Conservation (phyloP, 1,140 invertebrate species). For the Drosophila ercepeae region DNA sequence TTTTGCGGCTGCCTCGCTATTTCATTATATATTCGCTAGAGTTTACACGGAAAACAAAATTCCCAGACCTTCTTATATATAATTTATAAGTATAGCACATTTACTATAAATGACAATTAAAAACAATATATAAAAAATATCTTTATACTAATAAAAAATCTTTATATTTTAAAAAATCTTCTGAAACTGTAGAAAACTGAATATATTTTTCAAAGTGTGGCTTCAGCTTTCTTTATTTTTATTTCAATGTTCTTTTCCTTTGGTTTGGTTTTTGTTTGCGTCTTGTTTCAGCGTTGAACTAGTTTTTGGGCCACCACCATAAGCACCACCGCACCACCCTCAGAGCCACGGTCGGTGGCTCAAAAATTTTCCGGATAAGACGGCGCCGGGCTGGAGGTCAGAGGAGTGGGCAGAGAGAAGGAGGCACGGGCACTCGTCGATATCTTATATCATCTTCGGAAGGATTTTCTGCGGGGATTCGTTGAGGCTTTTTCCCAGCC, state of each 20-base stretch:
- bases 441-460: constrained; percentile 42
- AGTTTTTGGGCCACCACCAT: constrained; percentile 49
- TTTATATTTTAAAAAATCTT: no score
- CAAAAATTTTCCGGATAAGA: constrained; percentile 22
- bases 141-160: no score
- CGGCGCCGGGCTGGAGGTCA: not conserved
- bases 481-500: not conserved
- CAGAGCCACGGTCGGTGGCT: constrained; percentile 15
- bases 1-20: constrained; percentile 41
- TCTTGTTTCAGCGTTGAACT: constrained; percentile 61
- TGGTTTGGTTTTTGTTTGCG: constrained; percentile 33
- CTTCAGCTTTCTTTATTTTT: constrained; percentile 35
- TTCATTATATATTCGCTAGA: constrained; percentile 51
- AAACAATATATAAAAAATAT: no score
- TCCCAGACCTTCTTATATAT: not conserved
- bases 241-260: constrained; percentile 17
- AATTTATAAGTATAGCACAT: no score
- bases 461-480: constrained; percentile 11
- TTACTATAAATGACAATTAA: no score
- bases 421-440: not conserved
- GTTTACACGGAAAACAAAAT: not conserved
- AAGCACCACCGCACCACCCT: not conserved
- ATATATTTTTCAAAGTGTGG: not conserved
- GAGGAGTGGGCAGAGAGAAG: not conserved
- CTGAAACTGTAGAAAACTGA: not conserved